Percentiles rank a stretch among this genome's conserved stretches.
phyloP scores from a whole-genome alignment of 2,888 invertebrate genomes.

The Esperia sulphurella region DNA sequence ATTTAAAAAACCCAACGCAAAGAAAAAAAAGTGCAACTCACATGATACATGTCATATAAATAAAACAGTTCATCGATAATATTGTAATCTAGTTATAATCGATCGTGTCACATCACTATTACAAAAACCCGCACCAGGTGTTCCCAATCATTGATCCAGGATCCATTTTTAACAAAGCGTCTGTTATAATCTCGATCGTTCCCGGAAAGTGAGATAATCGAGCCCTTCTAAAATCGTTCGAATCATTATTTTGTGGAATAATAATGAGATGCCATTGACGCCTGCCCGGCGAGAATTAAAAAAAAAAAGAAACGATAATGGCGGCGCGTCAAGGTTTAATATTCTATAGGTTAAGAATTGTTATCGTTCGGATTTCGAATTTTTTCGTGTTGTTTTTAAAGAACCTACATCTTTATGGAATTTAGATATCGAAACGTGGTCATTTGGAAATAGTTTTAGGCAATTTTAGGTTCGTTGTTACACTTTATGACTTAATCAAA shows the following conservation, averaged over 20 bases:
- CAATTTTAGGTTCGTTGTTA: slow-evolving; percentile 4
- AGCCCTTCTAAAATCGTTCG: slow-evolving; percentile 39
- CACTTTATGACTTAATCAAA: slow-evolving; percentile 6
- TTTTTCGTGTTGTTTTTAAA: slow-evolving; percentile 3
- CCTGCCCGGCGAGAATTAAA: slow-evolving; percentile 23
- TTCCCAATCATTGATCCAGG: slow-evolving; percentile 40
- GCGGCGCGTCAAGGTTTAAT: slow-evolving; percentile 3
- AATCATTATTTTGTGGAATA: slow-evolving; percentile 64
- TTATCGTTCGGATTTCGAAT: slow-evolving; percentile 5
- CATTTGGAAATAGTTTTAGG: slow-evolving; percentile 5
- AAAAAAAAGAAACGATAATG: slow-evolving; percentile 17
- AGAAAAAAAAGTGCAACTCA: too few species aligned
- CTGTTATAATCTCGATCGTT: slow-evolving; percentile 51
- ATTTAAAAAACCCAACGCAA: too few species aligned
- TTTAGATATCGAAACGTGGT: neutral
- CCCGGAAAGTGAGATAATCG: slow-evolving; percentile 58
- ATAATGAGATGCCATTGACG: slow-evolving; percentile 63
- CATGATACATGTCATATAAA: too few species aligned
- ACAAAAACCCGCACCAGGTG: slow-evolving; percentile 50
- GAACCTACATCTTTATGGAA: slow-evolving; percentile 1
- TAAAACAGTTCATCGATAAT: too few species aligned
- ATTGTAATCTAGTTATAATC: too few species aligned
- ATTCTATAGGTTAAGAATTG: slow-evolving; percentile 5
- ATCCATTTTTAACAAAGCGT: slow-evolving; percentile 42
- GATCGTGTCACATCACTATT: slow-evolving; percentile 13